Percentiles rank a stretch among this genome's conserved stretches.
Conservation (phyloP, 2,797 vertebrate species). For the Coendou prehensilis region DNA sequence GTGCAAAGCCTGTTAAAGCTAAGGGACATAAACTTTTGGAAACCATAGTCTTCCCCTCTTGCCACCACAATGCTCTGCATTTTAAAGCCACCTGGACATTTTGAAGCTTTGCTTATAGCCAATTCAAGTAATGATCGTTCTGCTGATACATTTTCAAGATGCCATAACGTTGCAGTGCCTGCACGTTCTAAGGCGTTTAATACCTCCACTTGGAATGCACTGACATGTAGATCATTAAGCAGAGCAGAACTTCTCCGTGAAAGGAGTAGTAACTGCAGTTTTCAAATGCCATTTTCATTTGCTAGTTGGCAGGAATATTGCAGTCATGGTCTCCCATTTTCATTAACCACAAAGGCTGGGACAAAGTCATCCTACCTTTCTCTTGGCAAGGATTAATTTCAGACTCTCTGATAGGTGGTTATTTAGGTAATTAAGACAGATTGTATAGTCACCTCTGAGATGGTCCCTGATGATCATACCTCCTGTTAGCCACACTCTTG, state of each 20-base stretch:
- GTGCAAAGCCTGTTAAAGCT: neutral
- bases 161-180: neutral
- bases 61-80: neutral
- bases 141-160: constrained; percentile 56
- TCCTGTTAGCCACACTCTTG: neutral
- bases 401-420: neutral
- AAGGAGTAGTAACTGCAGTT: constrained; percentile 54
- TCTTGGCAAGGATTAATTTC: constrained; percentile 12
- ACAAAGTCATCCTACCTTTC: constrained; percentile 63
- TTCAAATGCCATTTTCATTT: constrained; percentile 75
- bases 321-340: constrained; percentile 44
- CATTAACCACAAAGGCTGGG: constrained; percentile 61
- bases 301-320: constrained; percentile 62
- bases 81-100: constrained; percentile 66
- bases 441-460: neutral
- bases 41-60: neutral
- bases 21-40: neutral
- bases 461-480: neutral
- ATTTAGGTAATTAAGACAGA: neutral
- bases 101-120: constrained; percentile 22
- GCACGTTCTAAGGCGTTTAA: constrained; percentile 16
- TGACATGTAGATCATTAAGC: constrained; percentile 66
- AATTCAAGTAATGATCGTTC: constrained; percentile 17
- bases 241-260: constrained; percentile 52
- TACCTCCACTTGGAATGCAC: neutral